Evolutionary conservation across 2,888 invertebrate species (phyloP).

Genomic region (Imbricaverruca yamaguchii): DNA sequence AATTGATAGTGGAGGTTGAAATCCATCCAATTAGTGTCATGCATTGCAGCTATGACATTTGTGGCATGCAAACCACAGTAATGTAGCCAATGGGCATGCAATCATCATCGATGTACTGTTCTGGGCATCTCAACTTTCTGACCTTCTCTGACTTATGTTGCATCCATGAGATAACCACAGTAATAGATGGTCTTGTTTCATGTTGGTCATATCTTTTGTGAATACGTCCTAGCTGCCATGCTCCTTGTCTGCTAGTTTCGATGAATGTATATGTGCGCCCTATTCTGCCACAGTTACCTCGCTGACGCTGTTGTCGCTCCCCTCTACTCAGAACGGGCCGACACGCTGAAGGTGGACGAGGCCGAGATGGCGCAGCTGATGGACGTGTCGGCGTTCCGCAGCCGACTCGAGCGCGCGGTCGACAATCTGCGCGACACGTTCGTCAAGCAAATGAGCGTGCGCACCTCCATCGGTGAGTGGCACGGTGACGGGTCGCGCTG

Average conservation of each 20-base stretch:
- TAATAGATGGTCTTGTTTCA: too few species aligned
- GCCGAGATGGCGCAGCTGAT: slow-evolving; percentile 40
- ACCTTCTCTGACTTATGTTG: too few species aligned
- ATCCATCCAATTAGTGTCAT: too few species aligned
- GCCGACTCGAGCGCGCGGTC: slow-evolving; percentile 36
- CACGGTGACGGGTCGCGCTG: background rate
- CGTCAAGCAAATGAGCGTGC: slow-evolving; percentile 39
- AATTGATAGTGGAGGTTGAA: too few species aligned
- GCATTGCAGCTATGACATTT: too few species aligned
- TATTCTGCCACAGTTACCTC: background rate
- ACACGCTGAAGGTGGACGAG: slow-evolving; percentile 36
- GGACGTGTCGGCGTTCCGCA: slow-evolving; percentile 36
- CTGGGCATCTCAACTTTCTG: too few species aligned
- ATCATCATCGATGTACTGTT: too few species aligned
- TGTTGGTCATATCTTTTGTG: background rate
- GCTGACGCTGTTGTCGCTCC: background rate
- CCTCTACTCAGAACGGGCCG: slow-evolving; percentile 22
- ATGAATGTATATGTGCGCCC: background rate
- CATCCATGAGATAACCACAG: too few species aligned
- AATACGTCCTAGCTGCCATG: background rate
- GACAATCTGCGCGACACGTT: slow-evolving; percentile 41
- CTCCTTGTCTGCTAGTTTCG: background rate
- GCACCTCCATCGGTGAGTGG: slow-evolving; percentile 38
- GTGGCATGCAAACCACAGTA: too few species aligned
- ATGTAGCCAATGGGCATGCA: too few species aligned